A percentile compares a stretch with the other conserved stretches of the same genome.
These are phyloP conservation scores for Netelia fuscicornis DNA, from an alignment of 2,888 invertebrate species.

Conservation along the genomic window DNA sequence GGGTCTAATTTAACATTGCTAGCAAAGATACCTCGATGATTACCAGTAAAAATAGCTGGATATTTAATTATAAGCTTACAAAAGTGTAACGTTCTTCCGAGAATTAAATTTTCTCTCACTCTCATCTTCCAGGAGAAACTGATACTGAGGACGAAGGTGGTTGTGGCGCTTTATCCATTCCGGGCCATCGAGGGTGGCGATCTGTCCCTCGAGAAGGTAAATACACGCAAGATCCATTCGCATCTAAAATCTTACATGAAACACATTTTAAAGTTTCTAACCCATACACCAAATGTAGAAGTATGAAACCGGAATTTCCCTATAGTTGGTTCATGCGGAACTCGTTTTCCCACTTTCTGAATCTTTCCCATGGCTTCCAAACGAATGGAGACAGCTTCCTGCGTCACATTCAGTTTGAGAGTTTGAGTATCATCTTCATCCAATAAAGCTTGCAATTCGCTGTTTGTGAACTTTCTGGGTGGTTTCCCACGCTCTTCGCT, in stretches of 20 bases:
- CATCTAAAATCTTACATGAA: no score
- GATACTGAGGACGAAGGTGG: slow-evolving; percentile 90
- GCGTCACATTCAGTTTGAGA: no score
- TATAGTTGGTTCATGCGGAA: no score
- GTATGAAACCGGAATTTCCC: no score
- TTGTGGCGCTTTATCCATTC: slow-evolving; percentile 95
- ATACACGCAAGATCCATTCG: neutral
- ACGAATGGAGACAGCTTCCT: no score
- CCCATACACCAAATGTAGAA: neutral
- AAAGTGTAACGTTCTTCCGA: neutral
- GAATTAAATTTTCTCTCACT: slow-evolving; percentile 11
- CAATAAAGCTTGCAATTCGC: no score
- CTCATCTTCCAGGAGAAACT: slow-evolving; percentile 88
- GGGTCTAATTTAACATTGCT: slow-evolving; percentile 25
- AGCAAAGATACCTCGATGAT: neutral
- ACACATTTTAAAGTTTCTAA: neutral
- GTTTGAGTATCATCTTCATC: no score
- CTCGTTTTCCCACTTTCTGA: no score
- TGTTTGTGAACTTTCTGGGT: no score
- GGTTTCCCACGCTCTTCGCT: no score
- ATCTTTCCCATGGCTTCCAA: no score
- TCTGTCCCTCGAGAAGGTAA: slow-evolving; percentile 94
- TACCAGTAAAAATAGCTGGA: neutral
- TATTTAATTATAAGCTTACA: neutral
- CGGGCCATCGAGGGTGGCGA: slow-evolving; percentile 96